Conservation (phyloP, 1,140 invertebrate species). For the Caenorhabditis tropicalis region DNA sequence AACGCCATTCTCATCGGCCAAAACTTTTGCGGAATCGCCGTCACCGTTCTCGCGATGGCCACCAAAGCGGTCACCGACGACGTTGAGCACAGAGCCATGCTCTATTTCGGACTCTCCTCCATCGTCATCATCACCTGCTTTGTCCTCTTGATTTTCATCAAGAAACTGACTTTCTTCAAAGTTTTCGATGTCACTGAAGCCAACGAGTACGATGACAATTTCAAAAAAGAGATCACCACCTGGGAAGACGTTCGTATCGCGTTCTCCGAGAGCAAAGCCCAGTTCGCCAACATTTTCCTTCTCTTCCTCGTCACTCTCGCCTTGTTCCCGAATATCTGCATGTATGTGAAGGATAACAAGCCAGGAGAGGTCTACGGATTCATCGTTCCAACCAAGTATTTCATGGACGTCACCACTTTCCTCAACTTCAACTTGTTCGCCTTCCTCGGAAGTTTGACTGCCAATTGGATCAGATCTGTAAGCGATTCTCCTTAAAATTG, state of each 20-base stretch:
- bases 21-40: slow-evolving; percentile 92
- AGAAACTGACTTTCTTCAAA: slow-evolving; percentile 73
- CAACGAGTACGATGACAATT: slow-evolving; percentile 24
- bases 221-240: neutral
- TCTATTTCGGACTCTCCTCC: slow-evolving; percentile 94
- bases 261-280: slow-evolving; percentile 75
- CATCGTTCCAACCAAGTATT: neutral
- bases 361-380: neutral
- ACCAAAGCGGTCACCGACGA: slow-evolving; percentile 80
- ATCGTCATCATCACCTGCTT: slow-evolving; percentile 90
- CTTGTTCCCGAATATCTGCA: slow-evolving; percentile 83
- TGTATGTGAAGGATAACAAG: slow-evolving; percentile 54
- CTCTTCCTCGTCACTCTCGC: slow-evolving; percentile 90
- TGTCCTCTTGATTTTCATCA: slow-evolving; percentile 90
- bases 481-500: slow-evolving; percentile 2
- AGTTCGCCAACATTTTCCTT: slow-evolving; percentile 90
- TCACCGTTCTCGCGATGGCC: slow-evolving; percentile 82
- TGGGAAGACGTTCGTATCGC: slow-evolving; percentile 40
- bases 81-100: slow-evolving; percentile 85
- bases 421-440: slow-evolving; percentile 91
- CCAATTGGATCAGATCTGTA: slow-evolving; percentile 77
- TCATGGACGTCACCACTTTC: slow-evolving; percentile 77
- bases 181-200: slow-evolving; percentile 14
- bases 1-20: slow-evolving; percentile 91
- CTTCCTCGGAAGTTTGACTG: slow-evolving; percentile 86